Evolutionary conservation across 2,113 vertebrate species (phyloP), one percentile per base, ranked within the genome.

Genomic region (Megalops atlanticus): DNA sequence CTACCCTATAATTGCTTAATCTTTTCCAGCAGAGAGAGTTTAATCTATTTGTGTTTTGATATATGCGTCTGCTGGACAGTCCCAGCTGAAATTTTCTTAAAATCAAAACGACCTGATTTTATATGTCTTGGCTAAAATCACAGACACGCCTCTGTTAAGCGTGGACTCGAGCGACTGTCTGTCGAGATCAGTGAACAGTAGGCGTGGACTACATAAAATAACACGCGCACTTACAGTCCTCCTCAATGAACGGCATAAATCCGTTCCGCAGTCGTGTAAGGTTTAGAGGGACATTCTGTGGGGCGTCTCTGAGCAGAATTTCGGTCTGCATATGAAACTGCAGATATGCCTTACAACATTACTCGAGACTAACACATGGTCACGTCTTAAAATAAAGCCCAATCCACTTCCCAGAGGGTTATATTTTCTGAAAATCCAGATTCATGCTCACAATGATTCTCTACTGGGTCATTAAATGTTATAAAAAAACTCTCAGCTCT

Each of bases 151-250:
- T 77, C n/a, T 27, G n/a, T 39, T 39, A 77, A 40, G 49, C 36
- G 12, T 16, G 41, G 43, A 27, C 58, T 69, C 11, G n/a, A 69
- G 54, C 39, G 31, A 54, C 21, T 24, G 11, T 54, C 21, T 41
- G 35, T 27, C 18, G 58, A 69, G 40, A 69, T 40, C 39, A 27
- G 24, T 12, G 16, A 39, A 78, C 77, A 69, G 78, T 47, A 38
- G 78, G 78, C 78, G 78, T 72, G 78, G 69, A 35, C 78, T 45
- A 27, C n/a, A 31, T 12, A 1, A 12, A 41, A 21, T n/a, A 38
- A 10, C 69, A 72, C 78, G 43, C 68, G 78, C 78, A 69, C 58
- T 71, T 27, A 71, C 45, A 49, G 45, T 49, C 8, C n/a, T n/a
- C n/a, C 69, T 71, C 69, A 71, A 71, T 71, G 69, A 71, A 71